Base-by-base conservation (phyloP, 2,113 vertebrate species). In the Dryoscopus gambensis region DNA sequence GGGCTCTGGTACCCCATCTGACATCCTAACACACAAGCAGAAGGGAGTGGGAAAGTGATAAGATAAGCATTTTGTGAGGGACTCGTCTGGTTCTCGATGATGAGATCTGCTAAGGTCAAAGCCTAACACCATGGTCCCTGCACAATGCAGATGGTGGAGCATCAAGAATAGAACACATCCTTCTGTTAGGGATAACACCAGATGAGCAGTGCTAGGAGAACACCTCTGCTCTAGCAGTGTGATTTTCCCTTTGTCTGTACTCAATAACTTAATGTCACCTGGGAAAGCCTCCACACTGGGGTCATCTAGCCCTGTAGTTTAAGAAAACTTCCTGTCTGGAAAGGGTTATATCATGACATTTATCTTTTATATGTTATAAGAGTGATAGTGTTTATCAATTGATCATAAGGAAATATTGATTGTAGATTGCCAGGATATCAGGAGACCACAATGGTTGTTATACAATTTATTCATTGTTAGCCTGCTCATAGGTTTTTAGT, bases 21-120 rank as follows among this genome's bases (percentile, higher is more conserved):
- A 56, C 3, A 1, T 31, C 19, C 21, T 35, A 63, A 17, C 10
- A 55, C 22, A 19, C 42, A 57, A 69, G 27, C 17, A 79, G 50
- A 50, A 89, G 35, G 27, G 23, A 62, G 33, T 35, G 37, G 70
- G n/a, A 52, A 63, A n/a, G 27, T 24, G 22, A 11, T 25, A 56
- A 52, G 4, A 21, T 10, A 46, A 55, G 30, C 27, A 31, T 74
- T 62, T 50, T 15, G 35, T 56, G 30, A 56, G 35, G 30, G 8
- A 50, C n/a, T 50, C 0, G 0, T 9, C 30, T 70, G 16, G 5
- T 39, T 31, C 31, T 47, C 2, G 0, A 37, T 35, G 25, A 40
- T 2, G 3, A 89, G 30, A 84, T 23, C 15, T 55, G 24, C 13
- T 35, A 21, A 40, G 30, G 40, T 78, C 56, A 71, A 89, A 93